phyloP scores from a whole-genome alignment of 30 jellyfish, hydroid and myxozoan species.

The Pelagia noctiluca region DNA sequence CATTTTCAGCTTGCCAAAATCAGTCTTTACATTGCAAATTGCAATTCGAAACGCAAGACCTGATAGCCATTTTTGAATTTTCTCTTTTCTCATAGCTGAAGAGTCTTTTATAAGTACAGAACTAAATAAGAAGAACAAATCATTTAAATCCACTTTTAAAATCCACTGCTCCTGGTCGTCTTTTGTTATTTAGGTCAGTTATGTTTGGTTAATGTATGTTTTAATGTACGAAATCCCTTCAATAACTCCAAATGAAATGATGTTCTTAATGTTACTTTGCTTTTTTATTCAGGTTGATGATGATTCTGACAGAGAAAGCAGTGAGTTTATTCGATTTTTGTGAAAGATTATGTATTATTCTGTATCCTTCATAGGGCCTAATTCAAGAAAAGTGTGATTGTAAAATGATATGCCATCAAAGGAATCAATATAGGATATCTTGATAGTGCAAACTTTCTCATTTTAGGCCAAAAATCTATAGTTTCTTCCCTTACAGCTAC shows the following conservation, averaged over 20 bases:
- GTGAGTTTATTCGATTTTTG: constrained; percentile 46
- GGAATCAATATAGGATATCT: no score
- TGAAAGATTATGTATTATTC: not conserved
- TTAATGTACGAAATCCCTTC: no score
- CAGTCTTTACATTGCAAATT: not conserved
- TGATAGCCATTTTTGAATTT: not conserved
- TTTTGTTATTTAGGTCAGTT: not conserved
- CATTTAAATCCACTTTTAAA: no score
- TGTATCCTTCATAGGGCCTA: constrained; percentile 3
- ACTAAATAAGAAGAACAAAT: no score
- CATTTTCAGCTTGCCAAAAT: not conserved
- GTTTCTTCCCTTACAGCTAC: no score
- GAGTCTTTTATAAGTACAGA: not conserved
- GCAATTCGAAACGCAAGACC: not conserved
- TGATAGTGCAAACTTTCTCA: no score
- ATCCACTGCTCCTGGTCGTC: not conserved
- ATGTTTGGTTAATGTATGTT: no score
- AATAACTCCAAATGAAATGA: not conserved
- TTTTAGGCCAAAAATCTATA: no score
- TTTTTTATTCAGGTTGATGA: constrained; percentile 70
- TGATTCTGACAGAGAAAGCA: constrained; percentile 95
- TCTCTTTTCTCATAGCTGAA: no score
- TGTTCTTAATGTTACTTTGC: not conserved
- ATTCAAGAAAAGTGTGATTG: no score
- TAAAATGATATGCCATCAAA: no score